Base-by-base conservation (phyloP, 2,888 invertebrate genomes). In the Fabriciana adippe region DNA sequence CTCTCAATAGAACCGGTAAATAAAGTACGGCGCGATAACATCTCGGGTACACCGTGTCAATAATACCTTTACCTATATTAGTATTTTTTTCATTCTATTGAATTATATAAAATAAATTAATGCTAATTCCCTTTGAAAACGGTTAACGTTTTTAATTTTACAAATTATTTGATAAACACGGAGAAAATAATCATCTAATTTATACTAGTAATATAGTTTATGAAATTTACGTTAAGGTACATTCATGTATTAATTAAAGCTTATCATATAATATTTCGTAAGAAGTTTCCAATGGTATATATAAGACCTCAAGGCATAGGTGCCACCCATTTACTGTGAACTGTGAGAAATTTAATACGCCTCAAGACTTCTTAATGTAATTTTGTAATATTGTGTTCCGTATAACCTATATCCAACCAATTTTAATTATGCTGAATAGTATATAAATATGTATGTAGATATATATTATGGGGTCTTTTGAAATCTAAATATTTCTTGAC, bases 261-360 rank as follows among this genome's bases (percentile, higher is more conserved):
- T 14, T 54, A 21, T 54, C n/a, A 51, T 16, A 15, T 51, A 51
- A 15, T 51, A 51, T 51, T 16, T 51, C 13, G 31, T 55, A 48
- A 47, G 6, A 35, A 1, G n/a, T 16, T 50, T 60, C 3, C 41
- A 50, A 60, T 50, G 6, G 26, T 31, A 35, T 14, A 35, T 35
- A 41, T 14, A 18, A 61, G 81, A 83, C 81, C 85, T 83, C 81
- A 78, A 80, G 79, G 78, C 79, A 70, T 81, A 80, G 81, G 80
- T 81, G 84, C 81, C 68, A 74, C 78, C 78, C 84, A 80, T 86
- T 87, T 84, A 83, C 81, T 77, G 79, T 78, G 79, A 80, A 78
- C 80, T 85, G 86, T 85, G 85, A 84, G 87, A 87, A 87, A 87
- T 88, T 88, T 86, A 85, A 86, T 86, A 85, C 84, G 81, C 78